Evolutionary conservation across 2,888 invertebrate genomes (phyloP), one percentile per base, ranked within the genome.

Genomic region (Hirudinaria manillensis): DNA sequence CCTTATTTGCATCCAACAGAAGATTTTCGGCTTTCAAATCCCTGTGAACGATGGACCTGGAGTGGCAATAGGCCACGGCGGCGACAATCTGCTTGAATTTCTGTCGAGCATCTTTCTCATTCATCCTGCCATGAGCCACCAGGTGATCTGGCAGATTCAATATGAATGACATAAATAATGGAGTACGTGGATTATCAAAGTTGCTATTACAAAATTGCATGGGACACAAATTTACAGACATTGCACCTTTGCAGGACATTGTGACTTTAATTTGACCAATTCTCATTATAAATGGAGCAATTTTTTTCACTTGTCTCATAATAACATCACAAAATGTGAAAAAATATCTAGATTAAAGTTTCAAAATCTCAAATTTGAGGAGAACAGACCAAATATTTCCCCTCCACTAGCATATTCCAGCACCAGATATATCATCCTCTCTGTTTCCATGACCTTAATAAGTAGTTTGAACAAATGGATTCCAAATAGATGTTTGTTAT

Each of bases 321-420:
- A 16, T 45, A 45, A 45, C 45, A 45, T 45, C 45, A 45, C 45
- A 45, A 45, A 45, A 16, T 45, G 16, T 45, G 45, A 45, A 45
- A 45, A 45, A 6, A 10, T 36, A 36, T 45, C 45, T 45, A 45
- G 16, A 45, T 45, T 10, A 45, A 45, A 45, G 45, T 45, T 45
- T 45, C 45, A 45, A 45, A 45, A 45, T 45, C 45, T 45, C 45
- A 45, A 45, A 45, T 7, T 16, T 45, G 45, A 45, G 45, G 10
- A 61, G 27, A 56, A 3, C 89, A 89, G 86, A 93, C 93, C 95
- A 86, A 98, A 99, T 87, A 99, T 94, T 89, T 99, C 99, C 68
- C 99, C 99, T 79, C 94, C 93, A 75, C 93, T 91, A 76, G 97
- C 98, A 87, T 94, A 97, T 86, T 99, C 99, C 76, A 96, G 97